Base-by-base conservation (phyloP, 2,888 invertebrate species). In the Amblyteles armatorius region DNA sequence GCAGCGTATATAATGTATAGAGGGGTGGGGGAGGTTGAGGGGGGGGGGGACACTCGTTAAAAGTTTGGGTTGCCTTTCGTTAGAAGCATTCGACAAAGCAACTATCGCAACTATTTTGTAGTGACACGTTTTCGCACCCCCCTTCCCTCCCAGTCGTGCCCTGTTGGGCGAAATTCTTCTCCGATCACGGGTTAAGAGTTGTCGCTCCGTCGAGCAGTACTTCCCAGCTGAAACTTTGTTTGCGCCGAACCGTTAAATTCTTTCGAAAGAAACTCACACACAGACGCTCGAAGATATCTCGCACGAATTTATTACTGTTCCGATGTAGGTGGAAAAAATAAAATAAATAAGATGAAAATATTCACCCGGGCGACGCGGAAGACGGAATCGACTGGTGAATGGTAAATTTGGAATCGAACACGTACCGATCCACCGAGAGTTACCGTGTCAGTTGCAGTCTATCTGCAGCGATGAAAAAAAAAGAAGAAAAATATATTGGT, bases 71-170 rank as follows among this genome's bases (percentile, higher is more conserved):
- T 82, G 60, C 11, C 26, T 33, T 63, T 80, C 63, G 69, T 76
- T 19, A 77, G 55, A 79, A 69, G 40, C 44, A 29, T 67, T 82
- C 72, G 60, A 85, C 52, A 77, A 67, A 85, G 72, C 82, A 71
- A 84, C 82, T 76, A 65, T 84, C 26, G 84, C 63, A 68, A 82
- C 76, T 79, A 76, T 79, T 82, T 76, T 52, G 65, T 57, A 72
- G 72, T 68, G 76, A 82, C 65, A 79, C 48, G 50, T 36, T 78
- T 50, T 19, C 36, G 52, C 11, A 26, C 44, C 52, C 9, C 67
- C 36, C 36, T 3, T 13, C 65, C 71, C 40, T 40, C 11, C 36
- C 40, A 40, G 0, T 40, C 40, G 40, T 40, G 40, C 1, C 69
- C 74, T 77, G 79, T 82, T 65, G 1, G 13, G n/a, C 19, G 26